These are phyloP conservation scores for Chamaetylas fuelleborni DNA, from an alignment of 2,113 vertebrate genomes.

Conservation along the genomic window DNA sequence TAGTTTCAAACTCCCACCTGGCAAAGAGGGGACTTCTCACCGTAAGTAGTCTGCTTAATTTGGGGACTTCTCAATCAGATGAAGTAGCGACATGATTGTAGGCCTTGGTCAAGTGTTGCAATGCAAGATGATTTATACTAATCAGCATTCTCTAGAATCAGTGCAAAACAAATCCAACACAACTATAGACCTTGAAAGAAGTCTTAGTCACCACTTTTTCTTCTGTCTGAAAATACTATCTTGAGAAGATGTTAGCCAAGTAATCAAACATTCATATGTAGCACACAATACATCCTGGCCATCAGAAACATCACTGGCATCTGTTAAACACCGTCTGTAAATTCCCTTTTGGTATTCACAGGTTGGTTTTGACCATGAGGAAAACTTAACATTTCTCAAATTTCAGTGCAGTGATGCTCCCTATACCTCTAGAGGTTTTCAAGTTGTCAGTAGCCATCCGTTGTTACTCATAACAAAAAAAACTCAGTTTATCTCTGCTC, in stretches of 20 bases:
- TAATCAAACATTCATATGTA: neutral
- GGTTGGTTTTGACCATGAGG: neutral
- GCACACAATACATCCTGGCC: neutral
- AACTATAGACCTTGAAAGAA: neutral
- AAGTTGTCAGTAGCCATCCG: neutral
- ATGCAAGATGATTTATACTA: slow-evolving; percentile 23
- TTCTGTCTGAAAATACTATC: neutral
- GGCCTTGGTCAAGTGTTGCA: slow-evolving; percentile 33
- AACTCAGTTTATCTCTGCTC: neutral
- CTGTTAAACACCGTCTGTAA: neutral
- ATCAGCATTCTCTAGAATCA: slow-evolving; percentile 8
- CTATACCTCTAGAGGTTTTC: neutral
- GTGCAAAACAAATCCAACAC: slow-evolving; percentile 4
- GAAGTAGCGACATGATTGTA: slow-evolving; percentile 38
- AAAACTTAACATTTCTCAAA: neutral
- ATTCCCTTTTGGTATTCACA: neutral
- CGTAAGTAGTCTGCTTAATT: neutral
- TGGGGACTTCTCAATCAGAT: slow-evolving; percentile 24
- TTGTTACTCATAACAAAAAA: neutral
- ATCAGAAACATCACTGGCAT: neutral
- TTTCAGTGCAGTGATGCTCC: neutral
- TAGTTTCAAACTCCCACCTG: slow-evolving; percentile 31
- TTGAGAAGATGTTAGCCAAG: neutral
- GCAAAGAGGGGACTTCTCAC: neutral
- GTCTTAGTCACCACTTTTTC: neutral